Evolutionary conservation across 2,888 invertebrate species (phyloP).

Genomic region (Pseudococcus jackbeardsleyi): DNA sequence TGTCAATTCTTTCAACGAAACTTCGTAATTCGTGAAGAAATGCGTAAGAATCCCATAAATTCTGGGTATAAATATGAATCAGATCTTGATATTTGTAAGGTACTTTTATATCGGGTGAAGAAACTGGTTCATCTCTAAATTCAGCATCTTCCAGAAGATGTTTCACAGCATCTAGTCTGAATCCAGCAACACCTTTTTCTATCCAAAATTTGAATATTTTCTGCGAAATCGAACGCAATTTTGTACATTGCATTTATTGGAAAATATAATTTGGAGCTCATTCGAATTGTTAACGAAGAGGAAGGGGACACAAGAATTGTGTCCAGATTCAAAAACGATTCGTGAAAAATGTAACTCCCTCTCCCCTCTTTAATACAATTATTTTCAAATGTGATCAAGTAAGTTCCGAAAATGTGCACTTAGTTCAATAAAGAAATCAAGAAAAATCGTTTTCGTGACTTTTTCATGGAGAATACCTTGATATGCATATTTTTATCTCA

Average conservation of each 20-base stretch:
- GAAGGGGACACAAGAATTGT: too few species aligned
- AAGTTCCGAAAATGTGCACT: too few species aligned
- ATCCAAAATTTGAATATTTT: slow-evolving; percentile 63
- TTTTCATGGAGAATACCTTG: too few species aligned
- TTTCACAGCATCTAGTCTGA: slow-evolving; percentile 63
- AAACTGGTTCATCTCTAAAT: slow-evolving; percentile 54
- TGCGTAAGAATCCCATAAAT: slow-evolving; percentile 58
- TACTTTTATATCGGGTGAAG: background rate
- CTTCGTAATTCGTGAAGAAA: slow-evolving; percentile 12
- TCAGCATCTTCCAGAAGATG: slow-evolving; percentile 53
- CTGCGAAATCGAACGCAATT: background rate
- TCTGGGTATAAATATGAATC: slow-evolving; percentile 48
- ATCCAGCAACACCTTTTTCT: slow-evolving; percentile 62
- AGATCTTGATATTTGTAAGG: background rate
- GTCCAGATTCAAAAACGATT: too few species aligned
- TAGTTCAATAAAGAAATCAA: too few species aligned
- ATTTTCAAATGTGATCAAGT: too few species aligned
- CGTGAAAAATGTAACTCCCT: too few species aligned
- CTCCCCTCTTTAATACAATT: too few species aligned
- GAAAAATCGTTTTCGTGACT: too few species aligned
- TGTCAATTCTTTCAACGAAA: background rate
- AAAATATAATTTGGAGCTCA: background rate
- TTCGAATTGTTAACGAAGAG: background rate
- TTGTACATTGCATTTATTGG: background rate
- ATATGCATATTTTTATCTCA: too few species aligned